Evolutionary conservation across 1,140 invertebrate species (phyloP).

Genomic region (Drosophila fuyamai): DNA sequence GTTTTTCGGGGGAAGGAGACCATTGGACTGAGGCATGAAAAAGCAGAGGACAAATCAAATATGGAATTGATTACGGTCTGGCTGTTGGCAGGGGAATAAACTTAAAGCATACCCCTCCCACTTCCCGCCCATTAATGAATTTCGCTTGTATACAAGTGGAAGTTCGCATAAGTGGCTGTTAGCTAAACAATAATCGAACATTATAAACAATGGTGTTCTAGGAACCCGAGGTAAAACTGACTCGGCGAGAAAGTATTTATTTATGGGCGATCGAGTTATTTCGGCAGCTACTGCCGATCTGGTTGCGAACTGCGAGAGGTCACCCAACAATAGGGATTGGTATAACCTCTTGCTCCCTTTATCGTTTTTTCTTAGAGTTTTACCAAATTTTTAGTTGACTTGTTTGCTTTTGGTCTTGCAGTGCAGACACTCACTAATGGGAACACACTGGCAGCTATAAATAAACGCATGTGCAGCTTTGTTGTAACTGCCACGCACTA

Average conservation of each 20-base stretch:
- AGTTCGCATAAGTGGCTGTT: constrained; percentile 25
- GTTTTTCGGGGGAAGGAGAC: background rate
- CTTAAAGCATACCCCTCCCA: background rate
- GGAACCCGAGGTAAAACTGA: constrained; percentile 11
- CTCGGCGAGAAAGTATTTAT: constrained; percentile 30
- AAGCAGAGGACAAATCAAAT: constrained; percentile 11
- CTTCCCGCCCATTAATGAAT: background rate
- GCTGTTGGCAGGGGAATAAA: background rate
- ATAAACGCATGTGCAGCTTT: constrained; percentile 13
- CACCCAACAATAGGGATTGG: background rate
- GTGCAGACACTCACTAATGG: constrained; percentile 2
- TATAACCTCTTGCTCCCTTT: background rate
- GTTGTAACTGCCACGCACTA: constrained; percentile 10
- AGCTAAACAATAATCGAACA: constrained; percentile 29
- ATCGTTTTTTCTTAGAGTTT: background rate
- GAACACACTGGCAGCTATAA: constrained; percentile 33
- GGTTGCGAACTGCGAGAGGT: too few species aligned
- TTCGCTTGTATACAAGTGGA: constrained; percentile 23
- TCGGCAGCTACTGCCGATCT: background rate
- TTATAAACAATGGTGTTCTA: constrained; percentile 28
- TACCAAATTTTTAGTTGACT: constrained; percentile 1
- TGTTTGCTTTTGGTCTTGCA: constrained; percentile 3
- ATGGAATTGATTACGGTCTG: constrained; percentile 16
- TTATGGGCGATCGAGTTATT: constrained; percentile 3
- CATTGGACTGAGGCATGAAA: constrained; percentile 12